Percentiles rank a stretch among this genome's conserved stretches.
These are phyloP conservation scores for Todus mexicanus DNA, from an alignment of 2,797 vertebrate species.

Conservation along the genomic window DNA sequence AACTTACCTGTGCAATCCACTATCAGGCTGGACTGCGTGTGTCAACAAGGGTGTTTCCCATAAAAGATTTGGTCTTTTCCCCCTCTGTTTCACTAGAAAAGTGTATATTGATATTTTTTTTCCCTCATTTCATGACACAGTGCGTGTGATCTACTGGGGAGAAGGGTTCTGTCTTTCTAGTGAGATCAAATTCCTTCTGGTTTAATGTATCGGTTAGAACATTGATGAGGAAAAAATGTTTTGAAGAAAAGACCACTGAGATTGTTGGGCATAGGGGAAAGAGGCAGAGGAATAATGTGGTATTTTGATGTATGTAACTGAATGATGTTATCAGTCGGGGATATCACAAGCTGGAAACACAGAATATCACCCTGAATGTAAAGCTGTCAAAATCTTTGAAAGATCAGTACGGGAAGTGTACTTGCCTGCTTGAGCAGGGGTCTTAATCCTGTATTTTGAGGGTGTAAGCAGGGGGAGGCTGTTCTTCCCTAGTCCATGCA, in stretches of 20 bases:
- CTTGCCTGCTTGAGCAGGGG: neutral
- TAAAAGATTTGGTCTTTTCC: neutral
- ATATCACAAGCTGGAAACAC: neutral
- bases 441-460: neutral
- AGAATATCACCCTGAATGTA: neutral
- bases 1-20: neutral
- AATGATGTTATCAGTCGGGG: neutral
- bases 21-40: accelerated
- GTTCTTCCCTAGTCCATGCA: neutral
- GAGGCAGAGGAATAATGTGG: neutral
- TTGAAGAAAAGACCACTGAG: neutral
- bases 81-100: neutral
- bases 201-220: neutral
- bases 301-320: too few relatives aligned
- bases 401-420: neutral
- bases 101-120: accelerated
- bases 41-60: neutral
- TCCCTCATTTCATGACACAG: neutral
- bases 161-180: neutral
- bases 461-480: accelerated
- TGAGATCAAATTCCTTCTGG: too few relatives aligned
- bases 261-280: neutral
- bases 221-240: neutral
- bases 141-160: neutral
- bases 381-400: neutral